Base-by-base conservation (phyloP, 1,140 invertebrate genomes). In the Bombus sylvicola region DNA sequence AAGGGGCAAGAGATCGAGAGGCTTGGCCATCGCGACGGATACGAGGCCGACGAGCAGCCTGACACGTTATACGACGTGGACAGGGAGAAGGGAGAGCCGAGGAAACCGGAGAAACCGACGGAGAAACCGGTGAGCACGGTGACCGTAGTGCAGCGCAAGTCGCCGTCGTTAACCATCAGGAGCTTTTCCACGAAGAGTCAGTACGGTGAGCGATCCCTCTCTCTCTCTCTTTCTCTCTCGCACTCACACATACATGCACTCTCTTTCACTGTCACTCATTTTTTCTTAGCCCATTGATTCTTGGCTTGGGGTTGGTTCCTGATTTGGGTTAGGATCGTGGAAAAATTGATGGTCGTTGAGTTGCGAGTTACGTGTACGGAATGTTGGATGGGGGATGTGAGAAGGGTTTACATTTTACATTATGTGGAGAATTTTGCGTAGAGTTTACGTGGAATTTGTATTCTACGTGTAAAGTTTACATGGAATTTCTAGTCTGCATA, bases 131-230 rank as follows among this genome's bases (percentile, higher is more conserved):
- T 92, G 74, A 93, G 89, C 90, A 94, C 93, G 22, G 90, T 94
- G 71, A 94, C 93, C 37, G 90, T 94, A 86, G 90, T 94, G 53
- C 92, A 93, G 82, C 85, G 85, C 77, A 93, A 88, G 89, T 93
- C 92, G 74, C 94, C 94, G 53, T 93, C 94, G 64, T 77, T 94
- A 53, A 94, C 93, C 28, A 92, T 94, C 72, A 91, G 88, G 43
- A 90, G 87, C 59, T 76, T 89, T 31, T 41, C 82, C 39, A 25
- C 31, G 18, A 81, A 41, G 41, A 86, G 2, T 9, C 78, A 84
- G 68, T 68, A 78, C 80, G 90, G 88, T 91, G 87, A 91, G 90
- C 87, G 28, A 71, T 66, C 64, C n/a, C 25, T 12, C 43, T 43
- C 75, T 41, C 57, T 62, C 37, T 77, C 64, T 79, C 37, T 75